Base-by-base conservation (phyloP, 2,888 invertebrate genomes). In the Agriopis aurantiaria region DNA sequence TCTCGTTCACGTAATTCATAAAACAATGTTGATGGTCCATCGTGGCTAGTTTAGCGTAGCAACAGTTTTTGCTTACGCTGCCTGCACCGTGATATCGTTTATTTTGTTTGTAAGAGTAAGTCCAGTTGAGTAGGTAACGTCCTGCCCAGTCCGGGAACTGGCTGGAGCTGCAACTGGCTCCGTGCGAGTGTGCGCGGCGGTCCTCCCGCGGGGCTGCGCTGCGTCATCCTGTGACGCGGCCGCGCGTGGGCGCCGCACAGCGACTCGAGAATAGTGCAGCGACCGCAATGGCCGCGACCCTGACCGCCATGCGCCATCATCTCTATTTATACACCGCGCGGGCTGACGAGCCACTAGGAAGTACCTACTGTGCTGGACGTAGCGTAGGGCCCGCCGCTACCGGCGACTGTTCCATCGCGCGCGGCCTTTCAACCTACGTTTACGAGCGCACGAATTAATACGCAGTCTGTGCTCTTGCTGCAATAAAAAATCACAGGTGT, bases 231-330 rank as follows among this genome's bases (percentile, higher is more conserved):
- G 41, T 65, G 56, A 58, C 51, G 46, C 17, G 33, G 46, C 49
- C 56, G 52, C 48, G 71, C 61, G 72, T 70, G 75, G 74, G 77
- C 76, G 73, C 74, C 72, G 69, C 73, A 61, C 67, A 52, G 67
- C 68, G 69, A 73, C 75, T 73, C 74, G 74, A 72, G 73, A 73
- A 73, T 69, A 73, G 82, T 80, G 87, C 87, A 85, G 84, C 86
- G 87, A 85, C 86, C 85, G 82, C 84, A 80, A 81, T 83, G 82
- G 78, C 82, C 85, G 79, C 85, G 90, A 83, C 89, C 89, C 78
- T 86, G 87, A 85, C 87, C 87, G 83, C 72, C 84, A 80, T 86
- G 86, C 87, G 83, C 72, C 84, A 80, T 86, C 88, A 85, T 71
- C 76, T 80, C 88, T 89, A 90, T 89, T 85, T 84, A 87, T 88